A percentile compares a stretch with the other conserved stretches of the same genome.
These are phyloP conservation scores for Microcebus tavaratra DNA, from an alignment of 2,113 vertebrate genomes.

Conservation along the genomic window DNA sequence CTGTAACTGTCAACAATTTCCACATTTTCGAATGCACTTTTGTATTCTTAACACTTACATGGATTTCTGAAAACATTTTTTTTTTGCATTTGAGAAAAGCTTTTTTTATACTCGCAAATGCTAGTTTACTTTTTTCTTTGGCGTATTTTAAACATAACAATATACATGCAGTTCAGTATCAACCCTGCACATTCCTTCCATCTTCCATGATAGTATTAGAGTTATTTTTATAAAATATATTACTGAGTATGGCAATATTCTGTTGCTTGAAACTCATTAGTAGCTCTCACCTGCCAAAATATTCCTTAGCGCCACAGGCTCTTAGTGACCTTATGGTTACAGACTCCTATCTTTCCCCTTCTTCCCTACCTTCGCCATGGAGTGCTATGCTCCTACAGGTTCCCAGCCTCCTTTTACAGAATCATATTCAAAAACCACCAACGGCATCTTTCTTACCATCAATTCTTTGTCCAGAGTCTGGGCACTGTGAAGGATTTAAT, in stretches of 20 bases:
- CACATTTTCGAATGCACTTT: neutral
- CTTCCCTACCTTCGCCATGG: neutral
- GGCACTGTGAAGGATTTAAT: conserved; percentile 82
- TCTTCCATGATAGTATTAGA: neutral
- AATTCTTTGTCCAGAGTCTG: conserved; percentile 80
- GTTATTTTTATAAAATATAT: neutral
- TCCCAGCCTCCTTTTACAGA: neutral
- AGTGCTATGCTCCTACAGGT: neutral
- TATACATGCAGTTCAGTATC: neutral
- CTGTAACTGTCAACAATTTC: neutral
- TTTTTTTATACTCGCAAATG: neutral
- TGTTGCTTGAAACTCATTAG: neutral
- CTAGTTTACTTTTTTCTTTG: neutral
- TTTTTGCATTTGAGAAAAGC: neutral
- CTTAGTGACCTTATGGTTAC: neutral
- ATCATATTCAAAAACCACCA: neutral
- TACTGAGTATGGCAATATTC: neutral
- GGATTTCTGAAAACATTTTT: neutral
- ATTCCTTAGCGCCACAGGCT: neutral
- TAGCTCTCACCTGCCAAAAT: neutral
- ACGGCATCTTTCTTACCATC: conserved; percentile 80
- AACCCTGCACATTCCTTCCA: neutral
- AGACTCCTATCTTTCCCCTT: neutral
- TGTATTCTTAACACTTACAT: neutral
- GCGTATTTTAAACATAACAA: neutral